These are phyloP conservation scores for Synanthedon andrenaeformis DNA, from an alignment of 2,888 invertebrate species.

Conservation along the genomic window DNA sequence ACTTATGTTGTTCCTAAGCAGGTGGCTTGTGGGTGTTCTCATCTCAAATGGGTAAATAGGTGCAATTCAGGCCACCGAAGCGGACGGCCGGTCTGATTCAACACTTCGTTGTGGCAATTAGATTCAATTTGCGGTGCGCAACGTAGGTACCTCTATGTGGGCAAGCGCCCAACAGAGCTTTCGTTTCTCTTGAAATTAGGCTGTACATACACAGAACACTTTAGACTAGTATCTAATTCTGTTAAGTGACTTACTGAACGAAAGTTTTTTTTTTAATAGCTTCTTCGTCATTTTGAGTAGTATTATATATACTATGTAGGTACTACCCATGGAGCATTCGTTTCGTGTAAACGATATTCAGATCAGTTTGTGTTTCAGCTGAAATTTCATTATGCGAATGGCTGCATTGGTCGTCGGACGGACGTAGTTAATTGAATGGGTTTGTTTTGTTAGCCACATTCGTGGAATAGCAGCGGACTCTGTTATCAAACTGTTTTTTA, in stretches of 20 bases:
- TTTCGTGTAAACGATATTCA: not conserved
- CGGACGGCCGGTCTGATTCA: slow-evolving; percentile 47
- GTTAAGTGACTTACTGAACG: not conserved
- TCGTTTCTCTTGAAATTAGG: slow-evolving; percentile 44
- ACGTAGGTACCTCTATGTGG: slow-evolving; percentile 25
- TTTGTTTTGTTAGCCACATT: slow-evolving; percentile 38
- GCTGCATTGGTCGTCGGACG: slow-evolving; percentile 29
- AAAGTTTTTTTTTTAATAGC: not conserved
- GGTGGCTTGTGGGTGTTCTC: slow-evolving; percentile 58
- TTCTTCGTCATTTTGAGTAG: not conserved
- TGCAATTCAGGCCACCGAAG: slow-evolving; percentile 53
- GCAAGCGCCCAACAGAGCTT: slow-evolving; percentile 43
- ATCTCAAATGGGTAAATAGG: slow-evolving; percentile 62
- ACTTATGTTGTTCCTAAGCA: slow-evolving; percentile 38
- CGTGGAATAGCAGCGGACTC: slow-evolving; percentile 19
- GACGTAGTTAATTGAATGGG: slow-evolving; percentile 42
- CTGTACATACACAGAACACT: slow-evolving; percentile 17
- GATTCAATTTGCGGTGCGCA: slow-evolving; percentile 58
- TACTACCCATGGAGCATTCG: not conserved
- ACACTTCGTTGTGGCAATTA: slow-evolving; percentile 68
- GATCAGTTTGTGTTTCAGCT: slow-evolving; percentile 9
- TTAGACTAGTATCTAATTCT: slow-evolving; percentile 9
- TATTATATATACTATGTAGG: not conserved
- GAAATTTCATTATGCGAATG: slow-evolving; percentile 43
- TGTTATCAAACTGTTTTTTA: not conserved